Percentiles rank a stretch among this genome's conserved stretches.
Conservation (phyloP, 2,797 vertebrate genomes). For the Phrynocephalus guinanensis region DNA sequence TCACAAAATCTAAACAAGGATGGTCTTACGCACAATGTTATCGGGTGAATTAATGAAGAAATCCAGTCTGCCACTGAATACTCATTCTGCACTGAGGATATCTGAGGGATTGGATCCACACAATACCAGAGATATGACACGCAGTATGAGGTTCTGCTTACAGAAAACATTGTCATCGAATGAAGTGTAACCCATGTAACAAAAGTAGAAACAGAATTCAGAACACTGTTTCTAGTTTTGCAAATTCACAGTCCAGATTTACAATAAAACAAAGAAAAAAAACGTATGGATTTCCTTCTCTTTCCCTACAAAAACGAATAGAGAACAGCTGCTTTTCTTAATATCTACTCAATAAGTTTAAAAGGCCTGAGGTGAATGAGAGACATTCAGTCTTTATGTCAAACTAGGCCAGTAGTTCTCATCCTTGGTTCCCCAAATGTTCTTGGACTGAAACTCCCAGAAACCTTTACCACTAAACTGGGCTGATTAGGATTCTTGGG, state of each 20-base stretch:
- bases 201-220: background rate
- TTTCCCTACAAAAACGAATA: background rate
- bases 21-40: background rate
- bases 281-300: background rate
- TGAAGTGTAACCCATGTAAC: background rate
- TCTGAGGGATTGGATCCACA: background rate
- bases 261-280: background rate
- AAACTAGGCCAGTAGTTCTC: no score
- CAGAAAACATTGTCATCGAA: background rate
- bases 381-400: no score
- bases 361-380: no score
- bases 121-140: background rate
- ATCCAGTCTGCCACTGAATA: background rate
- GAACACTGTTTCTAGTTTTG: background rate
- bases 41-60: background rate
- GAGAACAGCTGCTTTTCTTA: background rate
- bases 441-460: no score
- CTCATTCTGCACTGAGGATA: background rate
- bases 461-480: no score
- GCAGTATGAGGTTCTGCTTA: background rate
- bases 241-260: conserved; percentile 5
- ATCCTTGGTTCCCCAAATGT: no score
- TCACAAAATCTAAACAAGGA: background rate
- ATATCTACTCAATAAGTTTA: no score
- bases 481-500: no score